Base-by-base conservation (phyloP, 2,797 vertebrate genomes). In the Dipus sagitta region DNA sequence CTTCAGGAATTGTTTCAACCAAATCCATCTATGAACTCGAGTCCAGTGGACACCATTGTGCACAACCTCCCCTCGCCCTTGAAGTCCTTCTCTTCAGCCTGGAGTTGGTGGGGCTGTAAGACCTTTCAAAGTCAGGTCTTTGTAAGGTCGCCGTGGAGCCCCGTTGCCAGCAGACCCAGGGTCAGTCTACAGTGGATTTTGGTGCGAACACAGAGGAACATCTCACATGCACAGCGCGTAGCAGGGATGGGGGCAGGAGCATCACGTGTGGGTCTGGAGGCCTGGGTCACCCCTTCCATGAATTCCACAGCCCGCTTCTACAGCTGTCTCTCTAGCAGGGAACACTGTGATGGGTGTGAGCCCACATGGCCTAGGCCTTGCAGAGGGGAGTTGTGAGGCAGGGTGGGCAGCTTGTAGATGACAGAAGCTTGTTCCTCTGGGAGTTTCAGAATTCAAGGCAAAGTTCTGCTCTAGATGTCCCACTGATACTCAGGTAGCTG, bases 241-340 rank as follows among this genome's bases (percentile, higher is more conserved):
- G 13, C 6, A 23, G 47, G 18, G 47, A 6, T 60, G 12, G 5
- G 20, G 0, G 2, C 10, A 21, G 60, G 70, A n/a, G 3, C 58
- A 2, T 82, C 0, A 0, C 21, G 26, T 0, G 2, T 42, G 62
- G 34, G 10, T 30, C 60, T 68, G 3, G 13, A 12, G 15, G 21
- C 54, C 54, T 0, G 2, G 12, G 62, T 3, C 4, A 23, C 42
- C 76, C 86, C n/a, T 60, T 32, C 20, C 23, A 1, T 26, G 30
- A 4, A 0, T 62, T 42, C 60, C 4, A 9, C 1, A 24, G 34
- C 26, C 9, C 1, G 12, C 15, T 83, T 65, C 80, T 1, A 0
- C 0, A 52, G 15, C 13, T 30, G 30, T 28, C 30, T 87, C 14
- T 6, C 34, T 28, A 34, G n/a, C 32, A 70, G 8, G 23, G 75